Evolutionary conservation across 2,888 invertebrate species (phyloP).

Genomic region (Microplitis deprimator): DNA sequence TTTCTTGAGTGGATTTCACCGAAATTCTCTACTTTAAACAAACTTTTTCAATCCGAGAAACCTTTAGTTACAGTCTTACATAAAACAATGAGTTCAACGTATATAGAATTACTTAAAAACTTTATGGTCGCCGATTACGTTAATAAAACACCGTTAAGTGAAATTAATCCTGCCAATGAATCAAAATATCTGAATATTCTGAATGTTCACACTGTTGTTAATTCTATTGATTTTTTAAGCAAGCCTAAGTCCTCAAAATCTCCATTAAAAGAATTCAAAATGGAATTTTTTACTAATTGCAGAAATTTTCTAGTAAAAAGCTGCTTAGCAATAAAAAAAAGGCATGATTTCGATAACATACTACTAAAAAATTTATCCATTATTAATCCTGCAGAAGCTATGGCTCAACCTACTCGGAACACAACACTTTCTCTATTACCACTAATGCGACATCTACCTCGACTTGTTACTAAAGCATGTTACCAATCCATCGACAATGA

Average conservation of each 20-base stretch:
- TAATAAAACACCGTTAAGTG: conserved; percentile 22
- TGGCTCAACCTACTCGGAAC: conserved; percentile 27
- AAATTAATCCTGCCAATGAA: conserved; percentile 41
- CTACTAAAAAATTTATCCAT: conserved; percentile 34
- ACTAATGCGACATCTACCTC: conserved; percentile 30
- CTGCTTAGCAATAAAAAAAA: conserved; percentile 44
- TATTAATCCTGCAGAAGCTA: conserved; percentile 38
- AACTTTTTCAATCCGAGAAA: neutral
- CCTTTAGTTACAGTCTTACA: conserved; percentile 7
- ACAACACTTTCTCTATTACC: conserved; percentile 24
- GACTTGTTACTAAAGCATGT: conserved; percentile 4
- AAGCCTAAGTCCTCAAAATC: conserved; percentile 31
- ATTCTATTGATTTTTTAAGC: conserved; percentile 39
- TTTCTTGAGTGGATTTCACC: conserved; percentile 1
- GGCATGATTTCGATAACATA: conserved; percentile 50
- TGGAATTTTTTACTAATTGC: conserved; percentile 37
- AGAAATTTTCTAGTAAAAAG: conserved; percentile 42
- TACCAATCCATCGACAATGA: conserved; percentile 35
- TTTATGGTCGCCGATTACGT: conserved; percentile 10
- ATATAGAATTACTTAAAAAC: neutral
- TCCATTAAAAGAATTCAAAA: conserved; percentile 7
- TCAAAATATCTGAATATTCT: conserved; percentile 34
- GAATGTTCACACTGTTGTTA: conserved; percentile 48
- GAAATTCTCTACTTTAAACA: neutral
- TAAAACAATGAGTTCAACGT: neutral